These are phyloP conservation scores for Sabellastarte sp. DNA, from an alignment of 2,888 invertebrate species.

Conservation along the genomic window DNA sequence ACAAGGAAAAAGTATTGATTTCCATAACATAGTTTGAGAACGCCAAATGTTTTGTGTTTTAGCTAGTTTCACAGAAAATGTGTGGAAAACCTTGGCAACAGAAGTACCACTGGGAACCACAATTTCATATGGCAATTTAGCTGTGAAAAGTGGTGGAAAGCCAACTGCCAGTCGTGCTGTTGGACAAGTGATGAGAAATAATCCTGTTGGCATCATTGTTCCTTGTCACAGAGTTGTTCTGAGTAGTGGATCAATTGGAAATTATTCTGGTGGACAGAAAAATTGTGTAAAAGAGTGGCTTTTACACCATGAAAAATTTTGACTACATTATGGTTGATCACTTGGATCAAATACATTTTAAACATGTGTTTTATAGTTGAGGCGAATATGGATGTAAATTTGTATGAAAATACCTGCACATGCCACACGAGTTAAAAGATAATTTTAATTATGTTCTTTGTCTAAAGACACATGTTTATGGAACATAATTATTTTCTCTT, in stretches of 20 bases:
- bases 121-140: not conserved
- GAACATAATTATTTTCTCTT: too few relatives aligned
- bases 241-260: not conserved
- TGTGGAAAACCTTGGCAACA: not conserved
- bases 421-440: too few relatives aligned
- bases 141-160: not conserved
- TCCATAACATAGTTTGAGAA: too few relatives aligned
- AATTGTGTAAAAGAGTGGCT: not conserved
- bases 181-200: not conserved
- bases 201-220: not conserved
- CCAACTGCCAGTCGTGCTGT: not conserved
- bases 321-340: too few relatives aligned
- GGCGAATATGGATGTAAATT: too few relatives aligned
- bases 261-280: not conserved
- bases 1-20: too few relatives aligned
- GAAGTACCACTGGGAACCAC: not conserved
- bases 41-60: not conserved
- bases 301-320: not conserved
- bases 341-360: too few relatives aligned
- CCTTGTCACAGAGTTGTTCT: not conserved
- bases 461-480: too few relatives aligned
- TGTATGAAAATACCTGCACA: too few relatives aligned
- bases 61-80: not conserved
- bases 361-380: too few relatives aligned
- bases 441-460: too few relatives aligned